These are phyloP conservation scores for Drosophila lowei DNA, from an alignment of 1,140 invertebrate genomes.

Conservation along the genomic window DNA sequence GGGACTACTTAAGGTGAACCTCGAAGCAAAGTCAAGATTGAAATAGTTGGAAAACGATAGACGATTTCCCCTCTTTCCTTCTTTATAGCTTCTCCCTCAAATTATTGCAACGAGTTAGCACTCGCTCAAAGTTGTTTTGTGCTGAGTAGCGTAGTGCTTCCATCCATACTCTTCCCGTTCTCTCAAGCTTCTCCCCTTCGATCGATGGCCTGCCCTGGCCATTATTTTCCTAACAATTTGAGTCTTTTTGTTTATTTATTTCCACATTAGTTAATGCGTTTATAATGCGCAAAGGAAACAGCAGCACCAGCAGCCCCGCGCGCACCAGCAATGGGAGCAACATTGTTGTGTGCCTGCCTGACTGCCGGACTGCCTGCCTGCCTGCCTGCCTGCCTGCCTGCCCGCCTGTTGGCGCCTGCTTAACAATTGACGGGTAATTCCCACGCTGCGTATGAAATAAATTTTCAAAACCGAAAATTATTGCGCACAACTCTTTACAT, in stretches of 20 bases:
- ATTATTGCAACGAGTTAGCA: no score
- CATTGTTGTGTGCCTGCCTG: constrained; percentile 18
- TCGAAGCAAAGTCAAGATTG: no score
- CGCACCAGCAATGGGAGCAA: constrained; percentile 18
- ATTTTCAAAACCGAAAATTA: constrained; percentile 58
- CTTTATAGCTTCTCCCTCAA: no score
- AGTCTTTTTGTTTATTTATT: constrained; percentile 65
- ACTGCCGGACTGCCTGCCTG: no score
- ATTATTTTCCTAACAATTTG: constrained; percentile 50
- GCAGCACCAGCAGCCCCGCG: constrained; percentile 10
- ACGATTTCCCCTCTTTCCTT: no score
- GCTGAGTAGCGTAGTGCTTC: no score
- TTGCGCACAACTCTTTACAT: constrained; percentile 73
- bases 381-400: constrained; percentile 8
- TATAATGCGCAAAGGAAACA: constrained; percentile 68
- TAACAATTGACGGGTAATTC: constrained; percentile 74
- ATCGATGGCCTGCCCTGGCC: constrained; percentile 35
- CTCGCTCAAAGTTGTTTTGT: no score
- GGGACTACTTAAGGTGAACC: no score
- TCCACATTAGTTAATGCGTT: constrained; percentile 76
- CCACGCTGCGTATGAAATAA: constrained; percentile 80
- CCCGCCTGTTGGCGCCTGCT: constrained; percentile 61
- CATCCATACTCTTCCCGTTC: no score
- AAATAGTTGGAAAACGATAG: no score
- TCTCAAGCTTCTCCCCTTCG: constrained; percentile 27